phyloP scores from a whole-genome alignment of 2,888 invertebrate species.

The Callinectes sapidus region DNA sequence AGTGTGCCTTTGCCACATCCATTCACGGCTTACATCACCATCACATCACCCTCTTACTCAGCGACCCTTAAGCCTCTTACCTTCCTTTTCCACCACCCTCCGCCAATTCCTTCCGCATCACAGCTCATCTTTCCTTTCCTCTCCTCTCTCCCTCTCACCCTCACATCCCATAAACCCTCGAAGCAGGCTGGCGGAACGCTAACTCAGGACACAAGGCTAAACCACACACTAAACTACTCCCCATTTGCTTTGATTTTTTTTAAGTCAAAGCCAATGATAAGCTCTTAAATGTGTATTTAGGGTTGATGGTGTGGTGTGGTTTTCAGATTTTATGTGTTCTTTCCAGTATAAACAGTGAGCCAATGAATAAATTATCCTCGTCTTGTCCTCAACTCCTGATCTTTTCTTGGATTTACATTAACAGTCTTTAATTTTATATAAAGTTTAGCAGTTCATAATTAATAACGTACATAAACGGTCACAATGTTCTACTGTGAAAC shows the following conservation, averaged over 20 bases:
- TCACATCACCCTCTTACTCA: not conserved
- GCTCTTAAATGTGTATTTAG: not conserved
- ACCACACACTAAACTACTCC: not conserved
- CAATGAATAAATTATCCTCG: not conserved
- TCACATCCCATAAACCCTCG: slow-evolving; percentile 5
- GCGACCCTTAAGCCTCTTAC: slow-evolving; percentile 35
- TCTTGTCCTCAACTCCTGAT: not conserved
- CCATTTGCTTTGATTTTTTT: not conserved
- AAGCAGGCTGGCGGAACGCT: not conserved
- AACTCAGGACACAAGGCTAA: not conserved
- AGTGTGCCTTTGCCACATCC: not conserved
- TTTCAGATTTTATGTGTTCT: not conserved
- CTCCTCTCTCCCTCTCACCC: not conserved
- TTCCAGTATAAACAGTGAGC: not conserved
- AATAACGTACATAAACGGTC: not conserved
- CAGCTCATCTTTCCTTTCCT: not conserved
- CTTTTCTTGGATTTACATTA: not conserved
- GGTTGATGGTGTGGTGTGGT: not conserved
- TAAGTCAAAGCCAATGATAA: not conserved
- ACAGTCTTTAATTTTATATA: not conserved
- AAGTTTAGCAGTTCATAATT: not conserved
- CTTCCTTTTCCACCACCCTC: slow-evolving; percentile 12
- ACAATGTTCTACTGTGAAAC: not conserved
- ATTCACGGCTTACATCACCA: slow-evolving; percentile 26
- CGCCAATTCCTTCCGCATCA: slow-evolving; percentile 31